Conservation (phyloP, 2,113 vertebrate species). For the Anhinga rufa region DNA sequence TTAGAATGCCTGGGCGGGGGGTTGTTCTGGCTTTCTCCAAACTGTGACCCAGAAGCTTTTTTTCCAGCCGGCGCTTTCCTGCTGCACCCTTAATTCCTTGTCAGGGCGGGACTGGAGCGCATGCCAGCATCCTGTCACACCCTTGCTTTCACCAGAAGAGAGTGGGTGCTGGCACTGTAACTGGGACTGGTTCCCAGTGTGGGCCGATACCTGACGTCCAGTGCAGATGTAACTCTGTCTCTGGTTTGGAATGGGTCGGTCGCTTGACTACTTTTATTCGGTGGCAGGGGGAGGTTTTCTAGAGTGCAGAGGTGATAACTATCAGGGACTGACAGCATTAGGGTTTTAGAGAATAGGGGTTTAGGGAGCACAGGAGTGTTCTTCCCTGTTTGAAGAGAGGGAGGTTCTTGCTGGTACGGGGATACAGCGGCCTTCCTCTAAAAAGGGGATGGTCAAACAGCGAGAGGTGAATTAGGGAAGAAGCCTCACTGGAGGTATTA, state of each 20-base stretch:
- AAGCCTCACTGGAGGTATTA: not conserved
- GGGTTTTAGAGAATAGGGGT: not conserved
- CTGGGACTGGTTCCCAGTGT: not conserved
- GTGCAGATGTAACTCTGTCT: not conserved
- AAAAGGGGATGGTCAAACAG: not conserved
- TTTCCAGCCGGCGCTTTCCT: not conserved
- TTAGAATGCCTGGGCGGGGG: fast-evolving
- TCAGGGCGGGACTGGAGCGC: not conserved
- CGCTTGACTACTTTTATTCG: not conserved
- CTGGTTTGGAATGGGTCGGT: not conserved
- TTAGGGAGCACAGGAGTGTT: not conserved
- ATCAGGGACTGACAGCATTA: not conserved
- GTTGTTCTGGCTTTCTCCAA: not conserved
- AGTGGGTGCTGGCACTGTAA: not conserved
- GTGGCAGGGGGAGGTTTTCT: not conserved
- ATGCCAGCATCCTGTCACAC: not conserved
- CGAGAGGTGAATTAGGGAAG: not conserved
- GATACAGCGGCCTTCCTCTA: not conserved
- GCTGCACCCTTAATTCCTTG: not conserved
- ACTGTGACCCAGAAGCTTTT: not conserved
- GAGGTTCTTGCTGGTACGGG: not conserved
- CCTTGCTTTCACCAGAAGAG: not conserved
- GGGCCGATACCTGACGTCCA: not conserved
- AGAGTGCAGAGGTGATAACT: not conserved
- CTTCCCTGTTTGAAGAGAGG: not conserved